Evolutionary conservation across 2,113 vertebrate genomes (phyloP).

Genomic region (Zeus faber): DNA sequence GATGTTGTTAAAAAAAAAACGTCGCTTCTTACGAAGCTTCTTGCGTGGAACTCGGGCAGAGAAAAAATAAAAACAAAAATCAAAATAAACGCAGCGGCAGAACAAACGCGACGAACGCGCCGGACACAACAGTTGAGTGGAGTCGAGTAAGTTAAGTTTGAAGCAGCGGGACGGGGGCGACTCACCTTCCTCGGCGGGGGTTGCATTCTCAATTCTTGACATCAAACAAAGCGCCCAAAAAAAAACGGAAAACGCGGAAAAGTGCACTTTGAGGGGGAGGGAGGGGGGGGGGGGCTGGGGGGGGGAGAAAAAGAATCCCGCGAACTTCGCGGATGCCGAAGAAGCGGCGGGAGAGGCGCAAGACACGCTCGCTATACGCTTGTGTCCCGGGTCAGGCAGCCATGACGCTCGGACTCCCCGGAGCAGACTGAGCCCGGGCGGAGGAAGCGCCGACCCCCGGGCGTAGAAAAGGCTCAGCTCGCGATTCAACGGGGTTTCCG

Average conservation of each 20-base stretch:
- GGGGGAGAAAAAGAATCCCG: constrained; percentile 30
- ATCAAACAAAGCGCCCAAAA: constrained; percentile 52
- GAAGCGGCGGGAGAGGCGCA: constrained; percentile 1
- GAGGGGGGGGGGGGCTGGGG: too few species aligned
- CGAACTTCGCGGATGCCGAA: constrained; percentile 17
- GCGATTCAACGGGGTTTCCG: constrained; percentile 52
- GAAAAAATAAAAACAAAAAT: not conserved
- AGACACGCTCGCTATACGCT: constrained; percentile 1
- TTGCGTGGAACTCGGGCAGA: too few species aligned
- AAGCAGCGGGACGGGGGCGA: constrained; percentile 24
- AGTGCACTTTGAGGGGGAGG: too few species aligned
- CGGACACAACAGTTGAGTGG: too few species aligned
- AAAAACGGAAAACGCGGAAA: too few species aligned
- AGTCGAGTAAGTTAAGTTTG: too few species aligned
- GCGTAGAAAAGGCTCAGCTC: constrained; percentile 49
- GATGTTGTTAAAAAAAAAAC: too few species aligned
- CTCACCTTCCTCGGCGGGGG: constrained; percentile 94
- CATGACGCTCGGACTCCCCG: constrained; percentile 54
- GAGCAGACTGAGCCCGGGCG: constrained; percentile 37
- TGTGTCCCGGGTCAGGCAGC: constrained; percentile 48
- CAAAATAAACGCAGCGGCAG: too few species aligned
- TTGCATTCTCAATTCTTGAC: constrained; percentile 82
- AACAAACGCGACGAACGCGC: too few species aligned
- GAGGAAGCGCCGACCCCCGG: constrained; percentile 58
- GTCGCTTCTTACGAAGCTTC: too few species aligned